These are phyloP conservation scores for Henricia sp. DNA, from an alignment of 53 echinoderm and acorn worm genomes.

Conservation along the genomic window DNA sequence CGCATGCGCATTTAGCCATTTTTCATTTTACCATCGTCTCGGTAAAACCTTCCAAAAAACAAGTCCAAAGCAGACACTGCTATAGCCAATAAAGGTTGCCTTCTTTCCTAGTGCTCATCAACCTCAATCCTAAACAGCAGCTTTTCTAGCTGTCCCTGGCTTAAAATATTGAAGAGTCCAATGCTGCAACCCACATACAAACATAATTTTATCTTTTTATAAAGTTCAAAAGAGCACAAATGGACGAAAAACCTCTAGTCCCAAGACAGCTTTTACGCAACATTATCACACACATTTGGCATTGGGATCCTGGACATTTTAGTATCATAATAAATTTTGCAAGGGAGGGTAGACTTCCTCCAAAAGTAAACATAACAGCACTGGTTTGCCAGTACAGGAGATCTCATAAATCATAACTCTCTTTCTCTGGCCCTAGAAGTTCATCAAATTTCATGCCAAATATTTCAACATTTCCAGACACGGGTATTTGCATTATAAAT, in stretches of 20 bases:
- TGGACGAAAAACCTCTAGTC: neutral
- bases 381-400: neutral
- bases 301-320: neutral
- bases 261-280: slow-evolving; percentile 17
- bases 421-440: neutral
- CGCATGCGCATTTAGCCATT: too few species aligned
- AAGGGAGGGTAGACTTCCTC: neutral
- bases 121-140: too few species aligned
- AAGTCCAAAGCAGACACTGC: too few species aligned
- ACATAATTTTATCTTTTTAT: too few species aligned
- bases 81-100: too few species aligned
- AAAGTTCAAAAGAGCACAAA: too few species aligned
- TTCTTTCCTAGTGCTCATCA: too few species aligned
- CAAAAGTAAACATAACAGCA: slow-evolving; percentile 10
- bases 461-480: slow-evolving; percentile 8
- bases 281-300: neutral
- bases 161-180: too few species aligned
- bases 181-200: too few species aligned
- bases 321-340: neutral
- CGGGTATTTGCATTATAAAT: slow-evolving; percentile 42
- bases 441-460: neutral
- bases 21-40: too few species aligned
- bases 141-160: too few species aligned
- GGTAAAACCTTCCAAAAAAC: too few species aligned
- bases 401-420: neutral